Evolutionary conservation across 92 coral and sea anemone genomes (phyloP), one percentile per base, ranked within the genome.

Genomic region (Porites evermanni): DNA sequence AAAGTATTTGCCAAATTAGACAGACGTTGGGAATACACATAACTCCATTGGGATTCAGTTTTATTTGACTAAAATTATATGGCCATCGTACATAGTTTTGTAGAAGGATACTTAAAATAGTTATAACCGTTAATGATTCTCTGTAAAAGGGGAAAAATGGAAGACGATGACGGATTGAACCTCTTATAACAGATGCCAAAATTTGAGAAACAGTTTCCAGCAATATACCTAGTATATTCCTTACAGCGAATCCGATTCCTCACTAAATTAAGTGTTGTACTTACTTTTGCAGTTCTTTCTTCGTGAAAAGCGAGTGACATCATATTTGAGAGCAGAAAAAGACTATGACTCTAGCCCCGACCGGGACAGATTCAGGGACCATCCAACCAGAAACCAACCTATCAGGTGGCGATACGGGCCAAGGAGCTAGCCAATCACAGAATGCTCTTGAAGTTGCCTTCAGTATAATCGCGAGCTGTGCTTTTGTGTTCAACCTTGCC

Each of bases 401-500:
- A 83, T 61, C 87, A 64, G 14, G 21, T 44, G 1, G 1, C 50
- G 21, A 1, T 14, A 16, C 64, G 11, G 79, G 7, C 26, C 68
- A 59, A 63, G 44, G 24, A 38, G 47, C 13, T 26, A 70, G 44
- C 51, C 72, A 72, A 12, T 83, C 79, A 83, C 72, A 44, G 26
- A 12, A 53, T 20, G 24, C 20, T 21, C 87, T 83, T 21, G 61
- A 70, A 63, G 79, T 23, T 2, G 70, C 72, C 17, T 72, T 82
- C 71, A 72, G 79, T 50, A 21, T 82, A 44, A 82, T 82, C 87
- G 87, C 87, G 47, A 72, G 72, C 64, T 83, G 60, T 44, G 87
- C 87, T 63, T 83, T 83, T 7, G 70, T 47, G 63, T 64, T 83
- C 14, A 83, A 83, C 47, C 51, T 82, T 70, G 44, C 61, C 63